Evolutionary conservation across 2,797 vertebrate species (phyloP).

Genomic region (Danio jaintianensis): DNA sequence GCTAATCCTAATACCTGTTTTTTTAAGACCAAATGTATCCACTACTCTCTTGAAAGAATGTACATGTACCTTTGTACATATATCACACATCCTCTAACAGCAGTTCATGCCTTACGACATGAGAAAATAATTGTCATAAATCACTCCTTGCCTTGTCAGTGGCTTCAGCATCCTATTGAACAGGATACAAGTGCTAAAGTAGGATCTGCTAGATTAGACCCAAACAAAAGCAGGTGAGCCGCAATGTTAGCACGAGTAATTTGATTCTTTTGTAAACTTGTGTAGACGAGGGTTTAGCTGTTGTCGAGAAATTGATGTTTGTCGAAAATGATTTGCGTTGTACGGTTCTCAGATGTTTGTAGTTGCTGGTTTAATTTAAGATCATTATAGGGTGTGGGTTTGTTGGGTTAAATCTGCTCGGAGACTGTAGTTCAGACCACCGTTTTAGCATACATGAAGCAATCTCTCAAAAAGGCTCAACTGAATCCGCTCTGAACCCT

Average conservation of each 20-base stretch:
- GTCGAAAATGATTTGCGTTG: constrained; percentile 36
- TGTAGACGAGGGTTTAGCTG: constrained; percentile 42
- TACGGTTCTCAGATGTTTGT: constrained; percentile 2
- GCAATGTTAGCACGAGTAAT: constrained; percentile 66
- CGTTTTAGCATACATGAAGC: constrained; percentile 28
- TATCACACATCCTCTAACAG: constrained; percentile 40
- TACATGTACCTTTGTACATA: constrained; percentile 26
- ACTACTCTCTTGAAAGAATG: constrained; percentile 12
- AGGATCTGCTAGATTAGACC: constrained; percentile 47
- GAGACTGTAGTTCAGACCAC: constrained; percentile 7
- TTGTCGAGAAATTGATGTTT: constrained; percentile 36
- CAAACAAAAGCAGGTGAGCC: constrained; percentile 53
- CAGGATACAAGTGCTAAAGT: constrained; percentile 65
- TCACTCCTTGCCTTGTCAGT: constrained; percentile 61
- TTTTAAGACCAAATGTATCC: neutral
- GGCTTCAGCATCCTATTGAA: constrained; percentile 62
- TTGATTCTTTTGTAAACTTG: constrained; percentile 48
- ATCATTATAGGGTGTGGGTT: constrained; percentile 34
- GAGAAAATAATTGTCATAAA: constrained; percentile 61
- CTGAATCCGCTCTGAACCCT: neutral
- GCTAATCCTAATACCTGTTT: neutral
- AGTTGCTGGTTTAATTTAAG: constrained; percentile 20
- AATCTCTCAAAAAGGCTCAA: neutral
- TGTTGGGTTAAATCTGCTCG: constrained; percentile 15
- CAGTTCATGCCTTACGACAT: constrained; percentile 17